Evolutionary conservation across 2,113 vertebrate genomes (phyloP).

Genomic region (Pachyramphus minor): DNA sequence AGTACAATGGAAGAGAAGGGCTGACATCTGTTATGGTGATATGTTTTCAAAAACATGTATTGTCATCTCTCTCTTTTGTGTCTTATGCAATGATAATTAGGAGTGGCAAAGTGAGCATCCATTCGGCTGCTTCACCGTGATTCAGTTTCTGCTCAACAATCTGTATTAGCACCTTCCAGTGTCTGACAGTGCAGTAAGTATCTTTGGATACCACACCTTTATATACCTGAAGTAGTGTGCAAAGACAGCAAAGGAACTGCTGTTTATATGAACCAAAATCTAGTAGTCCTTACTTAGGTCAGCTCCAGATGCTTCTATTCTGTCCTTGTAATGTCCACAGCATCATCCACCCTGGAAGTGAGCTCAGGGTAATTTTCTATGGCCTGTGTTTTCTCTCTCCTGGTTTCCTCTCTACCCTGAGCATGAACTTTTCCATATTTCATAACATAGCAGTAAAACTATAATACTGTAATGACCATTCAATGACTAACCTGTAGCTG

Average conservation of each 20-base stretch:
- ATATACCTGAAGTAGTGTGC: neutral
- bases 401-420: neutral
- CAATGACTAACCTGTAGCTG: neutral
- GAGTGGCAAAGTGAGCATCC: conserved; percentile 30
- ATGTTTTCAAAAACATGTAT: conserved; percentile 13
- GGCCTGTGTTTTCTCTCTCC: neutral
- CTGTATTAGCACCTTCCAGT: neutral
- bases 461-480: neutral
- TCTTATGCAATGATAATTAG: conserved; percentile 6
- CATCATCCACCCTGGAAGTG: neutral
- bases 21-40: conserved; percentile 16
- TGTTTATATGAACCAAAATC: neutral
- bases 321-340: neutral
- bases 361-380: neutral
- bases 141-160: neutral
- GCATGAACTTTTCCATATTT: neutral
- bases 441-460: neutral
- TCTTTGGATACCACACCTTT: neutral
- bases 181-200: neutral
- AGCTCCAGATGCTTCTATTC: neutral
- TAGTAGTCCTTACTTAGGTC: neutral
- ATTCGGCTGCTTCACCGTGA: neutral
- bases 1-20: conserved; percentile 22
- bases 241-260: neutral
- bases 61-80: neutral